Base-by-base conservation (phyloP, 2,797 vertebrate species). In the Mus minutoides region DNA sequence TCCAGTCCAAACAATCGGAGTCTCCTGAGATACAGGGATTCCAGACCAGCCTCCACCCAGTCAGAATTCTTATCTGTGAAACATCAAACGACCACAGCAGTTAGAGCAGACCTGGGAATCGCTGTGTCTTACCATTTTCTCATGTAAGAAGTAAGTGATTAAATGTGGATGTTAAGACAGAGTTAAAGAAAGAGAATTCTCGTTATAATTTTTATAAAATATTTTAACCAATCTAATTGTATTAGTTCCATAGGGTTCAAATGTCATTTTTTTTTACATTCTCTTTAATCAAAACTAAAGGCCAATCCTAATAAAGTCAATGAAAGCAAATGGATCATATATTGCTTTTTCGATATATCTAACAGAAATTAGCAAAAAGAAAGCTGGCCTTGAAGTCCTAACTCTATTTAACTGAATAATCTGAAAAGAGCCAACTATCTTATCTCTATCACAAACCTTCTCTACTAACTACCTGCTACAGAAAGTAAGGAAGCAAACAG, bases 291-390 rank as follows among this genome's bases (percentile, higher is more conserved):
- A 84, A 83, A 97, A 95, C 17, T 92, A 7, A 49, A 96, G 94
- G 54, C 77, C 73, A 94, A 82, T 92, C 87, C 60, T 96, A 96
- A 85, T 90, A 92, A 92, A 89, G 10, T 89, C 94, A 76, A 97
- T 34, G 67, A 91, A 94, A 92, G 13, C 46, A 96, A 94, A 90
- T 6, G 92, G 22, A 95, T 52, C 49, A 79, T 29, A 40, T 58
- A 3, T 64, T 91, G 93, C n/a, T 84, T 95, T 86, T 97, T 89
- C 43, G 94, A 95, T 4, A 76, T 29, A 90, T 46, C 34, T 91
- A 92, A 80, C 31, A 92, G 62, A 29, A 29, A 87, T 37, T 75
- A 75, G 14, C 24, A 79, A 56, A 94, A 93, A 79, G 11, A 91
- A 83, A 16, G 77, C 31, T 77, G 22, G 6, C 19, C 62, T 60